Conservation (phyloP, 2,888 invertebrate species). For the Ophioninae sp. region DNA sequence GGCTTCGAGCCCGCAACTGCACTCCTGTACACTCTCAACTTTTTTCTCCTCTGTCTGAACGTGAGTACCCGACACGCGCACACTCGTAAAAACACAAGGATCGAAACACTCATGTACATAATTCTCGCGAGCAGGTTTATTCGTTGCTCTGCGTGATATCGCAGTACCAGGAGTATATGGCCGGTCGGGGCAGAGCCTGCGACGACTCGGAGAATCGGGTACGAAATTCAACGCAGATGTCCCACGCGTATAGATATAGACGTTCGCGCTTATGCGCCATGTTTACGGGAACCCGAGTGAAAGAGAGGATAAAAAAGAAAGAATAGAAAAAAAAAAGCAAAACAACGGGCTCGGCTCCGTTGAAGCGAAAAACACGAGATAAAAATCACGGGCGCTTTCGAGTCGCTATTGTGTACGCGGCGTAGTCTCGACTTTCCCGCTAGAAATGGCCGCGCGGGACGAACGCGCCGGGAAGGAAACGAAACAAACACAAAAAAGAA, state of each 20-base stretch:
- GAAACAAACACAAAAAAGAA: no score
- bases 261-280: not conserved
- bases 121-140: constrained; percentile 84
- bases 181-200: constrained; percentile 87
- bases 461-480: no score
- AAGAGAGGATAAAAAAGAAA: not conserved
- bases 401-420: not conserved
- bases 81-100: not conserved
- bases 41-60: constrained; percentile 89
- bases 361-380: not conserved
- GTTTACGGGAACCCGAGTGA: not conserved
- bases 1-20: constrained; percentile 89
- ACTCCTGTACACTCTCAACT: constrained; percentile 89
- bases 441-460: no score
- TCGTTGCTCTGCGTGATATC: constrained; percentile 92
- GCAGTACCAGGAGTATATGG: constrained; percentile 91
- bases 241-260: not conserved
- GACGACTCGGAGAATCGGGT: constrained; percentile 85
- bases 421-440: no score
- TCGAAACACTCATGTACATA: not conserved
- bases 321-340: no score
- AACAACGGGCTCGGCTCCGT: not conserved
- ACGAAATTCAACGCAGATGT: constrained; percentile 70
- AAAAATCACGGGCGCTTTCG: not conserved
- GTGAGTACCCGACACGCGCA: constrained; percentile 83